phyloP scores from a whole-genome alignment of 2,797 vertebrate species.

The Propithecus deckenii region DNA sequence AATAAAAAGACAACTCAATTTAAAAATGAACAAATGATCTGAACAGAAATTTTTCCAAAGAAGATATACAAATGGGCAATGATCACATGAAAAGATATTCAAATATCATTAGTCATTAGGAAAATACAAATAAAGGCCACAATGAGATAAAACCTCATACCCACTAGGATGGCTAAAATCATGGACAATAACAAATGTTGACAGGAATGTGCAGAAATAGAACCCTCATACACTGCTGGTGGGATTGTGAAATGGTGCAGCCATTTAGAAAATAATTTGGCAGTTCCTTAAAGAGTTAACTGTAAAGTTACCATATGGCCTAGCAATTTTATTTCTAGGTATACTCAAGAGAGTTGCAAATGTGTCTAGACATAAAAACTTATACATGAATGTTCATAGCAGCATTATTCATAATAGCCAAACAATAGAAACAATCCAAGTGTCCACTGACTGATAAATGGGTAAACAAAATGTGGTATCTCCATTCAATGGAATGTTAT shows the following conservation, averaged over 20 bases:
- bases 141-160: background rate
- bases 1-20: background rate
- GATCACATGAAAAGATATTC: background rate
- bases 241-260: background rate
- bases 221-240: background rate
- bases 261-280: background rate
- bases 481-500: background rate
- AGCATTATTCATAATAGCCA: background rate
- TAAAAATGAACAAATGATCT: background rate
- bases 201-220: background rate
- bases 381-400: background rate
- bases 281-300: background rate
- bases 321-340: background rate
- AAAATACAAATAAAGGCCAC: background rate
- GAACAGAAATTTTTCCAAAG: background rate
- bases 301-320: background rate
- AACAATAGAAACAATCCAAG: background rate
- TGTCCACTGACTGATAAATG: background rate
- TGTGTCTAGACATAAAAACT: background rate
- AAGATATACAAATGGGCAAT: background rate
- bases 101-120: background rate
- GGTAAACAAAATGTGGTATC: background rate
- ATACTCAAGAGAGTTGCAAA: background rate
- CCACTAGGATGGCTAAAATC: background rate
- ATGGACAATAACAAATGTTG: background rate